Evolutionary conservation across 1,140 invertebrate genomes (phyloP), one percentile per base, ranked within the genome.

Genomic region (Acyrthosiphon pisum): DNA sequence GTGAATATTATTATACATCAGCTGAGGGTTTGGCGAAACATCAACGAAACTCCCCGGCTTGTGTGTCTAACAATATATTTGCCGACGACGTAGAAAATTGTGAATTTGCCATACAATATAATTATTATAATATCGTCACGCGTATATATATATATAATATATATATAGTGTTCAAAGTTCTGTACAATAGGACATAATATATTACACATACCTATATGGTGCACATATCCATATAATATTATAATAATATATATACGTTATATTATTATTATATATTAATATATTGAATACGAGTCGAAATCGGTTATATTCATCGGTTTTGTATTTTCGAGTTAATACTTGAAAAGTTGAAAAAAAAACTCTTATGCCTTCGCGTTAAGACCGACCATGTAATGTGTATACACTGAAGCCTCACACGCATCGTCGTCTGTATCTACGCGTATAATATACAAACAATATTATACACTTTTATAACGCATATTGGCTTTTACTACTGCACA

Each of bases 301-400:
- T 68, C 60, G 30, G 60, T 68, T n/a, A 41, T 41, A 68, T 30
- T 68, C 60, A n/a, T 68, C 60, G 60, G 60, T 76, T 76, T 76
- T 76, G 60, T n/a, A 76, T 76, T 76, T 76, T 76, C 60, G 60
- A 76, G 60, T 76, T 68, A 68, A 68, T 30, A n/a, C 60, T 68
- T 68, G 60, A 76, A 76, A 76, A 76, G 6, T 14, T n/a, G 14
- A 68, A 68, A 18, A 68, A 76, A n/a, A 76, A n/a, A 14, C 14
- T 68, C 11, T 76, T n/a, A 76, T 76, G 14, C 60, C 30, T 1
- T 11, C 0, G n/a, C 30, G 30, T 68, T 68, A 68, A 68, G 60
- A n/a, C 60, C n/a, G 14, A 14, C 18, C 60, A 30, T n/a, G 60
- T 53, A 53, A 20, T 20, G 9, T 35, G 6, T 14, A 9, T 68